Base-by-base conservation (phyloP, 2,797 vertebrate genomes). In the Chromobotia macracanthus region DNA sequence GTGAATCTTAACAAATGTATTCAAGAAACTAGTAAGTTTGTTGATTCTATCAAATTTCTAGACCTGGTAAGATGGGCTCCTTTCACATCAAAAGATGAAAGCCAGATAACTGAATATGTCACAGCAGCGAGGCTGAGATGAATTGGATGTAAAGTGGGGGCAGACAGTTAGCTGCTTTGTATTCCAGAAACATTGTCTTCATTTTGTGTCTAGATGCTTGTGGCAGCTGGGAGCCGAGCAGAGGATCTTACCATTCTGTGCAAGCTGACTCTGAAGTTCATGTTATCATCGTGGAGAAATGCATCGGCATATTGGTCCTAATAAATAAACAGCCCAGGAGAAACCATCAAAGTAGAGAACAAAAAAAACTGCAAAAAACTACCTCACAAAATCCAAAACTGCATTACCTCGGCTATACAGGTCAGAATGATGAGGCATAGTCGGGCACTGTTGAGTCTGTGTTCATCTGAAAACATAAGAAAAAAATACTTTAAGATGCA, bases 251-350 rank as follows among this genome's bases (percentile, higher is more conserved):
- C 97, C 98, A 99, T 98, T 90, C 92, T 95, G 88, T 99, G 97
- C 48, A 99, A 93, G 84, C 95, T 98, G 82, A 99, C 98, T 88
- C 96, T 95, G 90, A 99, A 99, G 91, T 98, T 99, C 95, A 99
- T 99, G 86, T 99, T 99, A 92, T 99, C 98, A 51, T 99, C 98
- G 1, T 99, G 97, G 66, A 99, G 95, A 90, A 99, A 99, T 82
- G 97, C 96, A 60, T 99, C 97, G 58, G 97, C 98, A 73, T 99
- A 99, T 82, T 99, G 98, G 91, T 99, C 97, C 97, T 99, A 74
- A 79, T 5, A 7, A 80, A 76, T 6, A 46, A 23, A 85, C 15
- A 64, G 48, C 9, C 15, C 67, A 48, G 38, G 23, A 50, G 56
- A 81, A 71, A 85, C 2, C 74, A 8, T 72, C 0, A 73, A 7